phyloP scores from a whole-genome alignment of 2,888 invertebrate species.

The Chromoteleia sp. region DNA sequence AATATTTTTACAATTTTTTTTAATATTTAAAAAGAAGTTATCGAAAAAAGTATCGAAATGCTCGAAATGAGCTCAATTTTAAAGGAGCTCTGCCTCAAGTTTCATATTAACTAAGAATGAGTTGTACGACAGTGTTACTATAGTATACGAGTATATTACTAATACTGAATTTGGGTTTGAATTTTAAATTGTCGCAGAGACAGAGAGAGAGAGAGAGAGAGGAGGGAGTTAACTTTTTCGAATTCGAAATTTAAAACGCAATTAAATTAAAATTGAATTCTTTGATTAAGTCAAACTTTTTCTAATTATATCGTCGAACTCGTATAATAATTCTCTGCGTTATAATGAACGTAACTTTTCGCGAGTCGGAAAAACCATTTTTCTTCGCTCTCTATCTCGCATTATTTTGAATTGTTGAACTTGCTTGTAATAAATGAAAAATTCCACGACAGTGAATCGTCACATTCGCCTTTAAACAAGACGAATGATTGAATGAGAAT shows the following conservation, averaged over 20 bases:
- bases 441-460: slow-evolving; percentile 34
- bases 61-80: slow-evolving; percentile 3
- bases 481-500: slow-evolving; percentile 28
- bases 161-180: slow-evolving; percentile 47
- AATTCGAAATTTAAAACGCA: slow-evolving; percentile 23
- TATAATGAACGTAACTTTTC: slow-evolving; percentile 15
- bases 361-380: slow-evolving; percentile 7
- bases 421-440: slow-evolving; percentile 29
- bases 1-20: too few relatives aligned
- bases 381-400: background rate
- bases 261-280: slow-evolving; percentile 9
- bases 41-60: background rate
- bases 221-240: slow-evolving; percentile 30
- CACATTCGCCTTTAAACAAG: slow-evolving; percentile 34
- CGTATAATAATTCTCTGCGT: slow-evolving; percentile 15
- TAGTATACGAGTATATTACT: slow-evolving; percentile 36
- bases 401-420: background rate
- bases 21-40: too few relatives aligned
- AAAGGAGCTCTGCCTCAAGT: slow-evolving; percentile 18
- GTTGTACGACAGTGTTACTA: slow-evolving; percentile 20
- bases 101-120: slow-evolving; percentile 15
- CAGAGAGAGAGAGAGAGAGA: too few relatives aligned
- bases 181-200: slow-evolving; percentile 33
- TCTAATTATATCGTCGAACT: slow-evolving; percentile 31
- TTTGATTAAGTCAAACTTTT: slow-evolving; percentile 44